phyloP scores from a whole-genome alignment of 2,113 vertebrate species.

The Pachycephala philippinensis region DNA sequence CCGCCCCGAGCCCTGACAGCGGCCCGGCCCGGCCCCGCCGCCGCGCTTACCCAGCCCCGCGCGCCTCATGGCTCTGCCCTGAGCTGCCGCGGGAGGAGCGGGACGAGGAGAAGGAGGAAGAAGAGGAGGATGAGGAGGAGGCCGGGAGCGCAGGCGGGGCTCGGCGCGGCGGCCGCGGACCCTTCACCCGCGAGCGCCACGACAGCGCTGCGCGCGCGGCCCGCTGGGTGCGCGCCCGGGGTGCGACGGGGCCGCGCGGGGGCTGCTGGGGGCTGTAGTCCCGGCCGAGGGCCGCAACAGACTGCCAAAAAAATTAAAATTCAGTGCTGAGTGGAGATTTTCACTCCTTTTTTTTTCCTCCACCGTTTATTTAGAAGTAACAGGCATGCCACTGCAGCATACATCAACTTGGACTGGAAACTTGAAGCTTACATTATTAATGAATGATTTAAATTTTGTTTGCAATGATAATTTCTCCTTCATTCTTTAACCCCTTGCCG shows the following conservation, averaged over 20 bases:
- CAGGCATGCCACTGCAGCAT: background rate
- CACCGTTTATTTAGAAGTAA: background rate
- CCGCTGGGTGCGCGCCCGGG: background rate
- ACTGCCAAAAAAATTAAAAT: background rate
- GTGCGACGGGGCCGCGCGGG: background rate
- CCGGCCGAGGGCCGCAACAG: accelerated
- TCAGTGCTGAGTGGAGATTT: background rate
- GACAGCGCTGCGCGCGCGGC: background rate
- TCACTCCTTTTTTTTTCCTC: background rate
- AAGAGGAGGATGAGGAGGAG: background rate
- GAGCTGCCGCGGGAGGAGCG: background rate
- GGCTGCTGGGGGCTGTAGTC: background rate
- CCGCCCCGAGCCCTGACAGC: too few relatives aligned
- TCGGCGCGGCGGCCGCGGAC: accelerated
- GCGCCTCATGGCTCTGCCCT: slow-evolving; percentile 43
- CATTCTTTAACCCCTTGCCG: background rate
- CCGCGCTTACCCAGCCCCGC: slow-evolving; percentile 60
- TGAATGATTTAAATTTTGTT: background rate
- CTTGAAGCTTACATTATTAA: background rate
- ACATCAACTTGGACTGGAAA: background rate
- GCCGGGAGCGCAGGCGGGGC: too few relatives aligned
- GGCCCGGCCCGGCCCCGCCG: background rate
- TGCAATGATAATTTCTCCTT: background rate
- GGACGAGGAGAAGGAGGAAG: background rate
- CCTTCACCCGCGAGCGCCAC: background rate